Evolutionary conservation across 2,797 vertebrate species (phyloP).

Genomic region (Balearica regulorum): DNA sequence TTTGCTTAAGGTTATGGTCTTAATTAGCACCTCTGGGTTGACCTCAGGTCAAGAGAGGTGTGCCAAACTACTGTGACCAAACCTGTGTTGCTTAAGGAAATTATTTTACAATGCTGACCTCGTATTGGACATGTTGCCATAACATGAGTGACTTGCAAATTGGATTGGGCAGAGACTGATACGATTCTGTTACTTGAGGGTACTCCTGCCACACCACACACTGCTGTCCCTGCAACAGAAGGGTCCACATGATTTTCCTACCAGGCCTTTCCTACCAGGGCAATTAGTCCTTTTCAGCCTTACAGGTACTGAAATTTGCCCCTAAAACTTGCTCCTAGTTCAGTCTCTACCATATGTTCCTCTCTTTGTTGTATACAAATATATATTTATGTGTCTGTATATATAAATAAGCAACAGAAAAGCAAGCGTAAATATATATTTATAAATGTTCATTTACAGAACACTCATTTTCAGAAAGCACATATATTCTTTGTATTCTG

Average conservation of each 20-base stretch:
- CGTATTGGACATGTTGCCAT: background rate
- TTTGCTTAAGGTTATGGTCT: background rate
- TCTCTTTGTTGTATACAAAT: background rate
- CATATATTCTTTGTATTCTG: background rate
- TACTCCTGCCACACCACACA: background rate
- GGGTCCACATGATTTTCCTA: background rate
- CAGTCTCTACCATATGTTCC: background rate
- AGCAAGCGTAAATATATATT: background rate
- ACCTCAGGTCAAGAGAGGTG: background rate
- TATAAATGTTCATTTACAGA: background rate
- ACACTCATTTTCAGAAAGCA: background rate
- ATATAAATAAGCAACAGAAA: background rate
- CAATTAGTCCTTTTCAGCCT: background rate
- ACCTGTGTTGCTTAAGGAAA: background rate
- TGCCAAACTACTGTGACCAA: background rate
- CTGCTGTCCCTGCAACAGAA: accelerated
- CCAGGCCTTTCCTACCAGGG: background rate
- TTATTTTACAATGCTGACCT: background rate
- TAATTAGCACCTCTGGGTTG: background rate
- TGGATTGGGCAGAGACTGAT: background rate
- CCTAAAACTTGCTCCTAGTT: background rate
- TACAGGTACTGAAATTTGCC: background rate
- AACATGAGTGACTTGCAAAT: background rate
- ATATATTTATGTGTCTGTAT: background rate
- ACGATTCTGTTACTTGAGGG: background rate